Base-by-base conservation (phyloP, 2,797 vertebrate species). In the Streptopelia turtur region DNA sequence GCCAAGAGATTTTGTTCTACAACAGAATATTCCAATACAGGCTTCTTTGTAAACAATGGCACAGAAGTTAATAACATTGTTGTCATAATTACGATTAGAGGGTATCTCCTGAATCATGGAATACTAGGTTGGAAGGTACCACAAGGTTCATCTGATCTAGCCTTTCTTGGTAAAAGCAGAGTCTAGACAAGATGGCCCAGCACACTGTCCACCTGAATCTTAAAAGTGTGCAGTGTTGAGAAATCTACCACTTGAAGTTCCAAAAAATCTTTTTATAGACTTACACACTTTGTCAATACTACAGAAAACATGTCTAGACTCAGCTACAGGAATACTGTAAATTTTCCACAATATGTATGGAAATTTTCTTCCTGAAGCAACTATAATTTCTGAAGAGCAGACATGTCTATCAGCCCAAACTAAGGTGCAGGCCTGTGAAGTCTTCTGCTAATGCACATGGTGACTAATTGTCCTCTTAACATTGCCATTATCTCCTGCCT, bases 401-500 rank as follows among this genome's bases (percentile, higher is more conserved):
- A n/a, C 11, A 39, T 13, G 8, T 47, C 5, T 37, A 33, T 35
- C 64, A 68, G 35, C 5, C n/a, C 8, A 61, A 83, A 63, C 8
- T 30, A 89, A 56, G 8, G 7, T 25, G 4, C n/a, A 89, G 27
- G 9, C 47, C 14, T 20, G 3, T 52, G 39, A 87, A 89, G 12
- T 27, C 81, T 13, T 17, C 14, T 69, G 6, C 59, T 92, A 84
- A 78, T 12, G 3, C 4, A 25, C 10, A 15, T 24, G 8, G 16
- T 63, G 10, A 41, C 4, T 31, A 10, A 45, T 15, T 45, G 9
- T 24, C 65, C 24, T 61, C 31, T 33, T 82, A 47, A n/a, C 4
- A 55, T 47, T 0, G 0, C 5, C 17, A 5, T 31, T 83, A 28
- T 47, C 12, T 59, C 39, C 14, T 71, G 6, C 2, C 10, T 68